Conservation (phyloP, 2,888 invertebrate genomes). For the Coleophora flavipennella region DNA sequence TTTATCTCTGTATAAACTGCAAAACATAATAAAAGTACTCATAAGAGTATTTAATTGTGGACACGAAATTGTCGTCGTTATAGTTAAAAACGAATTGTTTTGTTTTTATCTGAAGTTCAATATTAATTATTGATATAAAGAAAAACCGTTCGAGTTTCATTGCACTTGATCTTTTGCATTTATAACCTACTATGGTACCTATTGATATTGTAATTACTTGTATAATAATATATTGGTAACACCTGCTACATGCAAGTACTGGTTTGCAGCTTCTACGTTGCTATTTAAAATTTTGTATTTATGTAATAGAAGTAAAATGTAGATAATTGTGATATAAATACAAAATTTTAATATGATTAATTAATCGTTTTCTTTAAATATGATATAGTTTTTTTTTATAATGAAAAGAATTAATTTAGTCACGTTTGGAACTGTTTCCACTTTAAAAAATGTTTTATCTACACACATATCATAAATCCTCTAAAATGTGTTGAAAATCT, state of each 20-base stretch:
- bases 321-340: slow-evolving; percentile 73
- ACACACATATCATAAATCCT: too few species aligned
- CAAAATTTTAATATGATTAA: slow-evolving; percentile 70
- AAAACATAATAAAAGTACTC: slow-evolving; percentile 50
- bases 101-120: slow-evolving; percentile 52
- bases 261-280: slow-evolving; percentile 70
- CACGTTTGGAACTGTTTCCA: too few species aligned
- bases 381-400: slow-evolving; percentile 53
- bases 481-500: too few species aligned
- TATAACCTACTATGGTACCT: slow-evolving; percentile 73
- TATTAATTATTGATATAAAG: slow-evolving; percentile 48
- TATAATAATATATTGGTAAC: slow-evolving; percentile 68
- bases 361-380: slow-evolving; percentile 61
- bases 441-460: slow-evolving; percentile 52
- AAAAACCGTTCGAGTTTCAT: slow-evolving; percentile 54
- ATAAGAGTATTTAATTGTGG: slow-evolving; percentile 41
- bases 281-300: slow-evolving; percentile 73
- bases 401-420: slow-evolving; percentile 55
- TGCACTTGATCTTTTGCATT: slow-evolving; percentile 74
- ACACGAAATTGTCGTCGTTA: slow-evolving; percentile 35
- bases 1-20: slow-evolving; percentile 61
- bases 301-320: slow-evolving; percentile 72
- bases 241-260: slow-evolving; percentile 66
- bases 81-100: slow-evolving; percentile 34
- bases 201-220: slow-evolving; percentile 70